A percentile compares a stretch with the other conserved stretches of the same genome.
Conservation (phyloP, 2,888 invertebrate genomes). For the Steinernema carpocapsae region DNA sequence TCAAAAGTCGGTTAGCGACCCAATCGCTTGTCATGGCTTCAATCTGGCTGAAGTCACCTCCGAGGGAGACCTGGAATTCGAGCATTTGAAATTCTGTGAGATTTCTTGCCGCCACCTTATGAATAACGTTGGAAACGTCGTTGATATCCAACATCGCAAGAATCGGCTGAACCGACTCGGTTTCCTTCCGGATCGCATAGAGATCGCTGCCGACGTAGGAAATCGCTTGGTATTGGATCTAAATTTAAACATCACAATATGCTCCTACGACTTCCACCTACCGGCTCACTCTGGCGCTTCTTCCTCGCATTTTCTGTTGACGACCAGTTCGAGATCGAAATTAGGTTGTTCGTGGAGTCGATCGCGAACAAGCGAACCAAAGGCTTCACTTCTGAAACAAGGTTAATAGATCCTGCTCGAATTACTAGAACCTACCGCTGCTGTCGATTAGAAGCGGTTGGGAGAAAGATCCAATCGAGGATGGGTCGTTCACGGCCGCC, state of each 20-base stretch:
- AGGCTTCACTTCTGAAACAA: conserved; percentile 59
- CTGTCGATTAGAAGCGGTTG: conserved; percentile 62
- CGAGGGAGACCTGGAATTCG: conserved; percentile 52
- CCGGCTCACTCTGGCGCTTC: conserved; percentile 28
- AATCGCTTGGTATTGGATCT: conserved; percentile 53
- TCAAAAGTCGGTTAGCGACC: conserved; percentile 65
- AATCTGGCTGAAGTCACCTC: conserved; percentile 58
- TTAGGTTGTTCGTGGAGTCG: conserved; percentile 61
- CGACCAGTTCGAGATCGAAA: conserved; percentile 62
- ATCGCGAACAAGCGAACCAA: conserved; percentile 67
- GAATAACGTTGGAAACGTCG: conserved; percentile 46
- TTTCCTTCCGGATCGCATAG: conserved; percentile 64
- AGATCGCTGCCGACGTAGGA: conserved; percentile 64
- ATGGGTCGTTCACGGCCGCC: conserved; percentile 66
- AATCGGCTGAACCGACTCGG: conserved; percentile 59
- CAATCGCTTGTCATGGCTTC: conserved; percentile 67
- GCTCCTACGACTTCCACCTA: background rate
- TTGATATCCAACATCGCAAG: conserved; percentile 64
- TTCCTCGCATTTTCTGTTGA: conserved; percentile 5
- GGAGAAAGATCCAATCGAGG: conserved; percentile 59
- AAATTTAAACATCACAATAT: conserved; percentile 6
- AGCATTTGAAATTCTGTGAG: background rate
- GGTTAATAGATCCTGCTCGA: background rate
- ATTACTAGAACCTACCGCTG: conserved; percentile 52
- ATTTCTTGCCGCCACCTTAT: conserved; percentile 40